Evolutionary conservation across 2,797 vertebrate genomes (phyloP).

Genomic region (Hozukius guyotensis): DNA sequence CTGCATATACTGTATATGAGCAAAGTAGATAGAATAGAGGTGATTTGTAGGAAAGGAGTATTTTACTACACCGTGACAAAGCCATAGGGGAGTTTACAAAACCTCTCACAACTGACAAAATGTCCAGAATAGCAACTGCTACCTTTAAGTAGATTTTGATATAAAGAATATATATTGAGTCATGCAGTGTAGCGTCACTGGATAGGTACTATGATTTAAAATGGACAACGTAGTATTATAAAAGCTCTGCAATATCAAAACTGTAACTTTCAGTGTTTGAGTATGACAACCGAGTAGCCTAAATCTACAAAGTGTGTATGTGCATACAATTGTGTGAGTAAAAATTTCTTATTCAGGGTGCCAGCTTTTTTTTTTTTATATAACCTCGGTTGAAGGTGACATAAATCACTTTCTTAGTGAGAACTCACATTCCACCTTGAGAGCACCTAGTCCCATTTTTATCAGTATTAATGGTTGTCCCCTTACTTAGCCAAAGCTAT

Average conservation of each 20-base stretch:
- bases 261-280: conserved; percentile 5
- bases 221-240: neutral
- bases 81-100: neutral
- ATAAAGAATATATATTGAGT: neutral
- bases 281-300: conserved; percentile 2
- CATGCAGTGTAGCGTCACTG: neutral
- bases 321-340: neutral
- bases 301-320: neutral
- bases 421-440: conserved; percentile 87
- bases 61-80: neutral
- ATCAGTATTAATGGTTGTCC: conserved; percentile 89
- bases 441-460: conserved; percentile 82
- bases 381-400: conserved; percentile 82
- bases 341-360: conserved; percentile 52
- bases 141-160: neutral
- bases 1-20: neutral
- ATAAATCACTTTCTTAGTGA: conserved; percentile 85
- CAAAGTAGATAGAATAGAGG: neutral
- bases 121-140: neutral
- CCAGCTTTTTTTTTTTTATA: conserved; percentile 51
- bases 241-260: neutral
- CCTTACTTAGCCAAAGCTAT: conserved; percentile 88
- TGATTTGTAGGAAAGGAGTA: neutral
- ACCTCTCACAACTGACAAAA: neutral
- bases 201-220: neutral